phyloP scores from a whole-genome alignment of 2,888 invertebrate species.

The Drosophila pseudotakahashii region DNA sequence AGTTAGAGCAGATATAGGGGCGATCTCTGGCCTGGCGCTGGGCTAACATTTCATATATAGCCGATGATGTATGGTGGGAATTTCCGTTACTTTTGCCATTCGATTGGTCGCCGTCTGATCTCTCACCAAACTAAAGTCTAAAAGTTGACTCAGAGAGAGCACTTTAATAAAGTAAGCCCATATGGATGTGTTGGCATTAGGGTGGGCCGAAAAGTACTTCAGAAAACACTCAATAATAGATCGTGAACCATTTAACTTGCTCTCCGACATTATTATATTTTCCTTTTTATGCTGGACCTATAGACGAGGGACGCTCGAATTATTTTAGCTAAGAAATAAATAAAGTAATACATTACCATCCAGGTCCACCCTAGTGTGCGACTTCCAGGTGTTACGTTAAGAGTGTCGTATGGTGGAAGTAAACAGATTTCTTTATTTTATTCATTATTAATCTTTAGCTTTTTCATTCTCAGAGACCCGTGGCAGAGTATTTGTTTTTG shows the following conservation, averaged over 20 bases:
- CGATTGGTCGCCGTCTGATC: slow-evolving; percentile 41
- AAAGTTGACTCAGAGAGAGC: slow-evolving; percentile 30
- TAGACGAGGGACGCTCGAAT: no score
- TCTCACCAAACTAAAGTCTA: slow-evolving; percentile 17
- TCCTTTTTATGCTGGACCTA: no score
- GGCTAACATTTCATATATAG: slow-evolving; percentile 55
- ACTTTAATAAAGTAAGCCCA: neutral
- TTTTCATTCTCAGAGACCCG: slow-evolving; percentile 58
- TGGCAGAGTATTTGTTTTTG: slow-evolving; percentile 66
- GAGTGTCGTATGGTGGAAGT: slow-evolving; percentile 69
- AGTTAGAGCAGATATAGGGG: slow-evolving; percentile 15
- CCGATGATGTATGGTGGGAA: slow-evolving; percentile 73
- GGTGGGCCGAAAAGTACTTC: slow-evolving; percentile 4
- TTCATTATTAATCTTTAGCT: slow-evolving; percentile 65
- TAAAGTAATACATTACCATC: neutral
- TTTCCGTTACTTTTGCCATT: slow-evolving; percentile 63
- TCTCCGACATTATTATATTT: no score
- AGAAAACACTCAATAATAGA: no score
- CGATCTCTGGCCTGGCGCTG: slow-evolving; percentile 37
- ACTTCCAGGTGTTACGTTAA: slow-evolving; percentile 8
- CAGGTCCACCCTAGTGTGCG: neutral
- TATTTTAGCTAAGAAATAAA: neutral
- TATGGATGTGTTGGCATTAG: neutral
- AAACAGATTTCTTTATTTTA: slow-evolving; percentile 78
- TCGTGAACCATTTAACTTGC: no score